Percentiles rank a stretch among this genome's conserved stretches.
Conservation (phyloP, 2,888 invertebrate genomes). For the Bruchidius siliquastri region DNA sequence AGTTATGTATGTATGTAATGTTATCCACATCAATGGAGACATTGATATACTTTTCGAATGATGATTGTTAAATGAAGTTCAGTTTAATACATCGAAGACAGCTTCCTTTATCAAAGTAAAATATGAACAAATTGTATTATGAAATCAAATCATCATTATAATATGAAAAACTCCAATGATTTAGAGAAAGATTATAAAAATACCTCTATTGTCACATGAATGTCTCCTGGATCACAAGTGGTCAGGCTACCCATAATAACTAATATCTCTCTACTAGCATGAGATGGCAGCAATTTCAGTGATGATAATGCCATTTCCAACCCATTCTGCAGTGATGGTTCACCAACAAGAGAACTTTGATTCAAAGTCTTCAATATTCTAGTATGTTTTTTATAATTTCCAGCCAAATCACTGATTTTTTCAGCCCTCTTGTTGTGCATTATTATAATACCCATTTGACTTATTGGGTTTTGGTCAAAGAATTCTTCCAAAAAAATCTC, state of each 20-base stretch:
- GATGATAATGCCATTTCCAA: constrained; percentile 82
- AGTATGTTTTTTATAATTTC: constrained; percentile 76
- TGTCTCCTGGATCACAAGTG: constrained; percentile 95
- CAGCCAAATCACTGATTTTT: constrained; percentile 84
- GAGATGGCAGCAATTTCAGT: constrained; percentile 83
- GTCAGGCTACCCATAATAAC: constrained; percentile 90
- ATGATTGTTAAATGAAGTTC: no score
- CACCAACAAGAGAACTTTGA: constrained; percentile 72
- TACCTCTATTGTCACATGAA: constrained; percentile 76
- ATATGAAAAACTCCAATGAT: no score
- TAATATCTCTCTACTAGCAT: constrained; percentile 91
- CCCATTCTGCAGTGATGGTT: constrained; percentile 95
- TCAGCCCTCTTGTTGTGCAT: constrained; percentile 93
- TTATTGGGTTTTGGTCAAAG: constrained; percentile 98
- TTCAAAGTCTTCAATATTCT: constrained; percentile 62
- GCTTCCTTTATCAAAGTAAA: no score
- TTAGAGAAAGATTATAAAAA: no score
- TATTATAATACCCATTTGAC: constrained; percentile 89
- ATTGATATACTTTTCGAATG: no score
- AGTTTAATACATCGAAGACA: no score
- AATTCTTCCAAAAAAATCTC: constrained; percentile 94
- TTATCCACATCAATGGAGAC: no score
- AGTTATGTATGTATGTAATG: no score
- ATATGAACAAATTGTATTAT: no score
- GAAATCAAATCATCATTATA: no score